Conservation (phyloP, 2,888 invertebrate species). For the Callinectes sapidus region DNA sequence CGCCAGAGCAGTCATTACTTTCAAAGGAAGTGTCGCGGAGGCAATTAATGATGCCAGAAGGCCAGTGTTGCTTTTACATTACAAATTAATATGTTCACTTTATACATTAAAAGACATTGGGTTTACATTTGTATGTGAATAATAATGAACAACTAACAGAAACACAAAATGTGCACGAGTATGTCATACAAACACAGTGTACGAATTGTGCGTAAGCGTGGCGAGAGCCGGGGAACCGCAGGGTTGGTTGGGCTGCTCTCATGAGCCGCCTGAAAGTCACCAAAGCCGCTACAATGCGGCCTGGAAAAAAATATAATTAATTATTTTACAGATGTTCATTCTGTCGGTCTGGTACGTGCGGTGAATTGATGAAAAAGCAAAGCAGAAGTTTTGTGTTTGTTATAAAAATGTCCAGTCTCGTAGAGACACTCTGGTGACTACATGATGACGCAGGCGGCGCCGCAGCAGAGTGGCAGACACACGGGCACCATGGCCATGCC, state of each 20-base stretch:
- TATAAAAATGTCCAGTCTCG: background rate
- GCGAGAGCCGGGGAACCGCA: background rate
- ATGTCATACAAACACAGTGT: background rate
- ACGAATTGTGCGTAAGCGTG: background rate
- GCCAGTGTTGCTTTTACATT: background rate
- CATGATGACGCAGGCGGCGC: slow-evolving; percentile 73
- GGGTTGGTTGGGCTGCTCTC: background rate
- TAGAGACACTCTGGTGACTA: slow-evolving; percentile 41
- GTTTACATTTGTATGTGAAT: slow-evolving; percentile 1
- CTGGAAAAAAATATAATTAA: background rate
- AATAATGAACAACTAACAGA: slow-evolving; percentile 21
- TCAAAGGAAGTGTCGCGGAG: background rate
- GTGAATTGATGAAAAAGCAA: slow-evolving; percentile 17
- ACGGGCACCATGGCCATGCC: slow-evolving; percentile 73
- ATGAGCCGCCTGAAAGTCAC: background rate
- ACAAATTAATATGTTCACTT: slow-evolving; percentile 24
- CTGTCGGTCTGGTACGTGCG: background rate
- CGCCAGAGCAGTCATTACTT: background rate
- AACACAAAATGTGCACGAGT: background rate
- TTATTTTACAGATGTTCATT: slow-evolving; percentile 13
- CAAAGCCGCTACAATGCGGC: background rate
- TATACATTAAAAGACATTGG: background rate
- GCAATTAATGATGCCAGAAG: background rate
- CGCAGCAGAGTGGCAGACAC: slow-evolving; percentile 73
- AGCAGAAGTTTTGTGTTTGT: slow-evolving; percentile 2